Evolutionary conservation across 2,888 invertebrate species (phyloP).

Genomic region (Luperina nickerlii): DNA sequence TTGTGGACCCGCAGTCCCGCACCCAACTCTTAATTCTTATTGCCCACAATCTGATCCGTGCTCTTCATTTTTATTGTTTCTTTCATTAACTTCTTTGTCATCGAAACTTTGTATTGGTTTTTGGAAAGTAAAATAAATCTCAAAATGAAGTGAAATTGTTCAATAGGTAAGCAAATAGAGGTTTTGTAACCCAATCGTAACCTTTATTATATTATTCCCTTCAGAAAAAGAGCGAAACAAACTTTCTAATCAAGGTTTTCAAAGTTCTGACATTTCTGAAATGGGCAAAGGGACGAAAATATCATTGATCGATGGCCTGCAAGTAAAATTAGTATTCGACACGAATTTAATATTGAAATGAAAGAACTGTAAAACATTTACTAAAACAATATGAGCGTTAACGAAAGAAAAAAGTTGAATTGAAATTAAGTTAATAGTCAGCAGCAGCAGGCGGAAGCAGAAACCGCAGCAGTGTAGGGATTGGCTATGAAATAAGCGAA

Average conservation of each 20-base stretch:
- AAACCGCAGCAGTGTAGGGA: slow-evolving; percentile 76
- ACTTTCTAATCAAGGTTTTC: not conserved
- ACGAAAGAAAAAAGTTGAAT: slow-evolving; percentile 82
- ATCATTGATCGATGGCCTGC: not conserved
- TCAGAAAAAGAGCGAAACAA: slow-evolving; percentile 8
- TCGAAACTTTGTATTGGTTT: slow-evolving; percentile 40
- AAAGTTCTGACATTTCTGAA: slow-evolving; percentile 2
- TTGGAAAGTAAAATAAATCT: slow-evolving; percentile 23
- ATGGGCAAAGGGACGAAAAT: not conserved
- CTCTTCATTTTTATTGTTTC: slow-evolving; percentile 54
- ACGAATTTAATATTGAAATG: slow-evolving; percentile 63
- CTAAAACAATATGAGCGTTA: slow-evolving; percentile 77
- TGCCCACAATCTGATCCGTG: slow-evolving; percentile 51
- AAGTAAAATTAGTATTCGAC: slow-evolving; percentile 17
- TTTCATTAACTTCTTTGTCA: slow-evolving; percentile 50
- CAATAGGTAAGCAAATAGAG: slow-evolving; percentile 4
- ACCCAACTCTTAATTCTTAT: slow-evolving; percentile 67
- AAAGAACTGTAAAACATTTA: slow-evolving; percentile 72
- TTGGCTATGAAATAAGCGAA: slow-evolving; percentile 70
- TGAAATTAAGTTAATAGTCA: slow-evolving; percentile 85
- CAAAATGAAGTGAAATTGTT: slow-evolving; percentile 4
- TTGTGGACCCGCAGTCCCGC: slow-evolving; percentile 61
- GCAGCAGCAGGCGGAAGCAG: slow-evolving; percentile 77
- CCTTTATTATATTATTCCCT: slow-evolving; percentile 3
- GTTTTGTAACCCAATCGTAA: slow-evolving; percentile 1